Conservation (phyloP, 2,113 vertebrate species). For the Platycercus adscitus region DNA sequence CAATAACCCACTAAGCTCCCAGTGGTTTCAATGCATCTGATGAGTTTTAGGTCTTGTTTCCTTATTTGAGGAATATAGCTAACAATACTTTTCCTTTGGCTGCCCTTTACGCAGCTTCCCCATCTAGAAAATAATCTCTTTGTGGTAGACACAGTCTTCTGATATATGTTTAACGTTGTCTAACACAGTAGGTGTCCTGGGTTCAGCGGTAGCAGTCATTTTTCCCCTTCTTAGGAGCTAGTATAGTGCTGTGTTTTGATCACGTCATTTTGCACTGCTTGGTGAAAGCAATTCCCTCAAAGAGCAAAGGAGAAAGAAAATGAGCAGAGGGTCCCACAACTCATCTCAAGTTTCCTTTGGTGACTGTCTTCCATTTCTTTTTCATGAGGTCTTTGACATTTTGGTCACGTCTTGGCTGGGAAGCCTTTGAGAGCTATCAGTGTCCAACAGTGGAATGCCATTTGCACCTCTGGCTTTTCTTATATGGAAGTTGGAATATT, state of each 20-base stretch:
- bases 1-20: not conserved
- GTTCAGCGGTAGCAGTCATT: too few species aligned
- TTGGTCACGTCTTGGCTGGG: not conserved
- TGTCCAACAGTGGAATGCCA: not conserved
- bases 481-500: not conserved
- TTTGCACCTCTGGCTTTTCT: not conserved
- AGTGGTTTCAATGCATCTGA: not conserved
- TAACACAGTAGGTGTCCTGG: not conserved
- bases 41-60: not conserved
- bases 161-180: not conserved
- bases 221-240: too few species aligned
- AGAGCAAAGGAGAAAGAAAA: conserved; percentile 56
- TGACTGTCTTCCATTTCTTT: conserved; percentile 53
- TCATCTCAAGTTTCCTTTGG: conserved; percentile 47
- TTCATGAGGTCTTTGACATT: conserved; percentile 58
- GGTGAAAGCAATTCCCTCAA: conserved; percentile 56
- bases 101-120: not conserved
- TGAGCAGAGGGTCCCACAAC: conserved; percentile 23
- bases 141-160: not conserved
- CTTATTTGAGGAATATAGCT: not conserved
- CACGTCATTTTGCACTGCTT: conserved; percentile 36
- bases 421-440: not conserved
- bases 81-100: not conserved
- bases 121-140: not conserved
- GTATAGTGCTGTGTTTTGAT: too few species aligned